Evolutionary conservation across 2,888 invertebrate genomes (phyloP), one percentile per base, ranked within the genome.

Genomic region (Eupithecia subfuscata): DNA sequence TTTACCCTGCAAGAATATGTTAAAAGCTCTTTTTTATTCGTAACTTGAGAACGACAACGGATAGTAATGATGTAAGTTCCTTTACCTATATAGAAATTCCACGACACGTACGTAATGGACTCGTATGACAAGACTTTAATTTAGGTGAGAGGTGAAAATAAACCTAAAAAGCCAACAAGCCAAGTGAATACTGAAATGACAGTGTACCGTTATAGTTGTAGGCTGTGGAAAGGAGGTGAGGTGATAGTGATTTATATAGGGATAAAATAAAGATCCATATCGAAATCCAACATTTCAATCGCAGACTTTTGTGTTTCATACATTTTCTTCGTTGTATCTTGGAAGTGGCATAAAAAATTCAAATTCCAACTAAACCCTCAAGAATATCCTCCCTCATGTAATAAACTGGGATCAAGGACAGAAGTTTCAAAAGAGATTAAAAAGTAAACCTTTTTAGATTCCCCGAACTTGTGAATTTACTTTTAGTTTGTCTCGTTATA

Each of bases 151-250:
- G 40, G 37, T 37, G 40, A 40, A 65, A 67, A 34, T 22, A 37
- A 67, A 67, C 40, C 40, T 67, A 67, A 40, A 37, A 65, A 40
- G 40, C 37, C 65, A 60, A 60, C 37, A 60, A 43, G 60, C 73
- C 67, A 45, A 22, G 52, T 67, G 65, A 37, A 67, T 52, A 69
- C 72, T 74, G 78, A 72, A 76, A 72, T 48, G 22, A 25, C 48
- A 75, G 71, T 72, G 72, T 70, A 74, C 70, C 63, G 37, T 70
- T 64, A 40, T 72, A 73, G 73, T 69, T 71, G 72, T 73, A 71
- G 56, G 52, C 37, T 25, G 56, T 64, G 71, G 69, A 69, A 75
- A 76, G 68, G 68, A 70, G 68, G 75, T 40, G 64, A 63, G 68
- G 71, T 74, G n/a, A n/a, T 74, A 52, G 18, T 40, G 69, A 71